Evolutionary conservation across 2,797 vertebrate species (phyloP).

Genomic region (Falco novaeseelandiae): DNA sequence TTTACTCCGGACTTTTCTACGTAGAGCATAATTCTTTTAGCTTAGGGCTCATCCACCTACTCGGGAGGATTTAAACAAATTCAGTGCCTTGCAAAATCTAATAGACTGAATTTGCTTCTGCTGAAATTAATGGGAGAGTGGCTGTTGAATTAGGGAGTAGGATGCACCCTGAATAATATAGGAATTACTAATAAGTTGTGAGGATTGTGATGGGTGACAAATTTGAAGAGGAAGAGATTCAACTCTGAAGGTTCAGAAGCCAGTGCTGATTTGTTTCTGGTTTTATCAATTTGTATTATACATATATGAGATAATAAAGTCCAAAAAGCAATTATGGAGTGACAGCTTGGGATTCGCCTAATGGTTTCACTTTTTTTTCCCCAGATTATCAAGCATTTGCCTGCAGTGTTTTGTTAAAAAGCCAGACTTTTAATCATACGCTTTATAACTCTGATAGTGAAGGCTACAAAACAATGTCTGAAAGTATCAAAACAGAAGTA

Average conservation of each 20-base stretch:
- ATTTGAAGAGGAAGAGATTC: neutral
- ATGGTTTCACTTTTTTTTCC: neutral
- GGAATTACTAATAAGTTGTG: neutral
- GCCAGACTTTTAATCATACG: neutral
- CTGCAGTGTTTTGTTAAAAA: neutral
- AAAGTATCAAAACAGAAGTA: neutral
- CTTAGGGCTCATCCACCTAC: neutral
- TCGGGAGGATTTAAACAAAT: neutral
- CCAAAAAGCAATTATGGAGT: neutral
- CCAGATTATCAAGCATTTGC: slow-evolving; percentile 57
- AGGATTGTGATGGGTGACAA: neutral
- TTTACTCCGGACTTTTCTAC: neutral
- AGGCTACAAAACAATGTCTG: neutral
- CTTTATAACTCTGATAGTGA: slow-evolving; percentile 46
- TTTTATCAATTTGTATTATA: neutral
- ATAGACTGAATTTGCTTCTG: neutral
- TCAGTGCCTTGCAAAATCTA: neutral
- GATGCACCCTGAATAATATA: neutral
- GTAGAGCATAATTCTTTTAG: slow-evolving; percentile 13
- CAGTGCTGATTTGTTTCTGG: neutral
- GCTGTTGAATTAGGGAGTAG: neutral
- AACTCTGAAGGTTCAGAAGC: neutral
- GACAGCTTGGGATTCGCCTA: neutral
- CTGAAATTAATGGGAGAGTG: neutral
- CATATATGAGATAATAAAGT: neutral